Evolutionary conservation across 2,113 vertebrate genomes (phyloP), one percentile per base, ranked within the genome.

Genomic region (Colinus virginianus): DNA sequence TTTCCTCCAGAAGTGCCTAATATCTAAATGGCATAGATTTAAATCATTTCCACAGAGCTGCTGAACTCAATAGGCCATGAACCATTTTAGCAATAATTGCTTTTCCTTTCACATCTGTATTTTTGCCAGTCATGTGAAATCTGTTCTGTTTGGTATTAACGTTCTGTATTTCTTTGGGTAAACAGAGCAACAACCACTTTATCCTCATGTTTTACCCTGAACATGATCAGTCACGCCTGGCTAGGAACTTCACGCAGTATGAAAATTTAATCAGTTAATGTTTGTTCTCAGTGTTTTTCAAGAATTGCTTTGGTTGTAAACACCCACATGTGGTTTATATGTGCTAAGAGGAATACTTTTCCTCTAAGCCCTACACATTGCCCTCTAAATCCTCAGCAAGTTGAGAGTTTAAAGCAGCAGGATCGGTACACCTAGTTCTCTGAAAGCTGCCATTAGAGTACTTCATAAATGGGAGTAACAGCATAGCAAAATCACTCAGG

Each of bases 181-280:
- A 38, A 83, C 91, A 70, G 21, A 49, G 32, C 68, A 67, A 83
- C 22, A 81, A 28, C 14, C 11, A 45, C 78, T 43, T 92, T 87
- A 87, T 51, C 32, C n/a, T 77, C 59, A 71, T 53, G 55, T 74
- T 90, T 96, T 95, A 42, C 83, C 48, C 46, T 77, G 42, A 87
- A 59, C 19, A 46, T 0, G 2, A 46, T 67, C 2, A 0, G 84
- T 83, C 7, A 2, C 0, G 15, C 55, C 30, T 79, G 42, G 18
- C 13, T 70, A 83, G 66, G 74, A 46, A 78, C 48, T 75, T 93
- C 16, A 32, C 80, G 45, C 21, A 55, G 42, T 63, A 88, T 40
- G 56, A 93, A 85, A 88, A 88, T 79, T 36, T 85, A 94, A 90
- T 92, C 82, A 88, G 90, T 56, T 94, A 95, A 94, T 90, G 64